These are phyloP conservation scores for Drosophila merina DNA, from an alignment of 2,888 invertebrate species.

Conservation along the genomic window DNA sequence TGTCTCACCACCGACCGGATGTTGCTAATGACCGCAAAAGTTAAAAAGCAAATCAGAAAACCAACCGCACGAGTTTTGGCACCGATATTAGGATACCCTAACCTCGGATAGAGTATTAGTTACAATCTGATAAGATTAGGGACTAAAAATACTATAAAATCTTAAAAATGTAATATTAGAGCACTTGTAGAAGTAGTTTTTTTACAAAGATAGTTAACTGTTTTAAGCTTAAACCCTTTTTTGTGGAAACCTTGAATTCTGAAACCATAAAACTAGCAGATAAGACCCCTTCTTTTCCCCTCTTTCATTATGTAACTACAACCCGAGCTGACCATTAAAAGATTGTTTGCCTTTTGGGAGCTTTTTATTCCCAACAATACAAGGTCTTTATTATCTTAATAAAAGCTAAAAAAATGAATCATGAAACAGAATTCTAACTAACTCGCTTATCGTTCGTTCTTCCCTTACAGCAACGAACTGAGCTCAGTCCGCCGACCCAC, in stretches of 20 bases:
- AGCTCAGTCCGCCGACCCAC: slow-evolving; percentile 82
- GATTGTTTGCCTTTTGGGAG: slow-evolving; percentile 4
- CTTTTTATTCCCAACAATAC: slow-evolving; percentile 1
- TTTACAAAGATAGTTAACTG: too few species aligned
- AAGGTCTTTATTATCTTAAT: neutral
- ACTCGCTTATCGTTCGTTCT: neutral
- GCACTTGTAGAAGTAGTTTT: too few species aligned
- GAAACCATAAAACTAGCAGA: too few species aligned
- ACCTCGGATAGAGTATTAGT: too few species aligned
- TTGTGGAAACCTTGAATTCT: too few species aligned
- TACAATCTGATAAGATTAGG: too few species aligned
- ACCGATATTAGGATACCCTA: slow-evolving; percentile 26
- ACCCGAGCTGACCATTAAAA: slow-evolving; percentile 6
- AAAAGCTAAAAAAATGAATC: slow-evolving; percentile 11
- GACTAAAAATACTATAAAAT: too few species aligned
- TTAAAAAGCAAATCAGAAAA: slow-evolving; percentile 38
- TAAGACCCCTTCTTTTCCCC: neutral
- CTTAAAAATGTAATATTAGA: too few species aligned
- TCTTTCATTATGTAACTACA: neutral
- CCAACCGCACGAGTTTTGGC: slow-evolving; percentile 17
- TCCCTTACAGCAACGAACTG: slow-evolving; percentile 82
- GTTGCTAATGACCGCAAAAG: slow-evolving; percentile 68
- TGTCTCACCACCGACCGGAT: slow-evolving; percentile 68
- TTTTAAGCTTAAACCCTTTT: too few species aligned
- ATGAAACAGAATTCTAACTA: slow-evolving; percentile 7